Evolutionary conservation across 2,888 invertebrate species (phyloP).

Genomic region (Diabrotica balteata): DNA sequence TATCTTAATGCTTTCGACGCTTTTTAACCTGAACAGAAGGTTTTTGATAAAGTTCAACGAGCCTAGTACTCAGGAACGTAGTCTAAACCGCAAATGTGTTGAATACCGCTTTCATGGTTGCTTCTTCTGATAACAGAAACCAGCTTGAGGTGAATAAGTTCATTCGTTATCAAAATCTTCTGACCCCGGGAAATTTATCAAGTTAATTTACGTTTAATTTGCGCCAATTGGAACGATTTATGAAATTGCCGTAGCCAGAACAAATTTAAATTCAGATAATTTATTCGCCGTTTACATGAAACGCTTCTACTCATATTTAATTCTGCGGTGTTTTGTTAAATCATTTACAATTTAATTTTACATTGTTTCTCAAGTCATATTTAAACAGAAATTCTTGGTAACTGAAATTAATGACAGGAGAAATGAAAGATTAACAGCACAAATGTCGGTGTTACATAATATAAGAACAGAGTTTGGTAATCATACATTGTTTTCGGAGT

Average conservation of each 20-base stretch:
- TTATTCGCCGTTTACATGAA: background rate
- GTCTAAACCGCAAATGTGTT: background rate
- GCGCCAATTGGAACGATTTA: background rate
- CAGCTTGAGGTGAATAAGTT: slow-evolving; percentile 11
- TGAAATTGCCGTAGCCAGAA: background rate
- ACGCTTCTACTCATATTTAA: background rate
- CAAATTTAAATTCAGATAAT: background rate
- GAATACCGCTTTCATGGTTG: background rate
- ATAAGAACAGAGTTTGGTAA: too few relatives aligned
- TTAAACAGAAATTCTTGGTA: too few relatives aligned
- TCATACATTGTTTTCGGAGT: too few relatives aligned
- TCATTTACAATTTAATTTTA: background rate
- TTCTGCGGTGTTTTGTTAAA: background rate
- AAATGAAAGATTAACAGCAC: too few relatives aligned
- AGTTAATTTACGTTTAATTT: slow-evolving; percentile 2
- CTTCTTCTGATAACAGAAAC: background rate
- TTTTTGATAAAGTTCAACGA: too few relatives aligned
- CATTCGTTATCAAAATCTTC: slow-evolving; percentile 8
- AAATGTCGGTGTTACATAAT: too few relatives aligned
- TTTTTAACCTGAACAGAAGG: too few relatives aligned
- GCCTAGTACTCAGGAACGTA: too few relatives aligned
- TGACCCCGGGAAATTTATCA: slow-evolving; percentile 4
- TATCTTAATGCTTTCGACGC: too few relatives aligned
- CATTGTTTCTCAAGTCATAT: too few relatives aligned
- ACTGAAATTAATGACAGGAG: too few relatives aligned